phyloP scores from a whole-genome alignment of 1,140 invertebrate genomes.

The Papilio machaon region DNA sequence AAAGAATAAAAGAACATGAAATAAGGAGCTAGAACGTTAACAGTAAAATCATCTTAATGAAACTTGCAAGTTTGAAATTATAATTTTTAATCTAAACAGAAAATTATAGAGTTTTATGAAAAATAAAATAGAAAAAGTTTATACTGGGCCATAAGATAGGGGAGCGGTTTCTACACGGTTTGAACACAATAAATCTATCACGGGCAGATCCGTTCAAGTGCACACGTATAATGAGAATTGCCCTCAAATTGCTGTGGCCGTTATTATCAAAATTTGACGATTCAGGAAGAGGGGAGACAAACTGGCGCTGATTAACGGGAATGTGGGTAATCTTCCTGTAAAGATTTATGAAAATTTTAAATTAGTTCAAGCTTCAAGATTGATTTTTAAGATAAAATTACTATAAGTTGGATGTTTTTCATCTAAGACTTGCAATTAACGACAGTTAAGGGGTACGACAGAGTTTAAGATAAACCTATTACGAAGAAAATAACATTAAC shows the following conservation, averaged over 20 bases:
- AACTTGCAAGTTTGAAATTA: not conserved
- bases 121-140: conserved; percentile 28
- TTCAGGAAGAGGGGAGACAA: conserved; percentile 21
- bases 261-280: conserved; percentile 31
- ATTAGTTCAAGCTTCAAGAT: not conserved
- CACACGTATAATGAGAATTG: conserved; percentile 24
- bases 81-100: not conserved
- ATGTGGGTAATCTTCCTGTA: not conserved
- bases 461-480: no score
- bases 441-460: no score
- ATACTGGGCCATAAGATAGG: conserved; percentile 3
- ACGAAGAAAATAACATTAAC: no score
- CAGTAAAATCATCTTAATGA: not conserved
- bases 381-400: not conserved
- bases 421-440: not conserved
- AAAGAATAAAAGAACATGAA: not conserved
- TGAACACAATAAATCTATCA: conserved; percentile 30
- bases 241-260: conserved; percentile 9
- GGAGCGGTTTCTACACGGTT: conserved; percentile 20
- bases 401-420: not conserved
- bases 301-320: conserved; percentile 9
- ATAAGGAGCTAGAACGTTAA: not conserved
- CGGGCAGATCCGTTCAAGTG: conserved; percentile 19
- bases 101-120: not conserved
- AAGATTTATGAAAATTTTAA: conserved; percentile 13